These are phyloP conservation scores for Barnardius zonarius DNA, from an alignment of 2,113 vertebrate species.

Conservation along the genomic window DNA sequence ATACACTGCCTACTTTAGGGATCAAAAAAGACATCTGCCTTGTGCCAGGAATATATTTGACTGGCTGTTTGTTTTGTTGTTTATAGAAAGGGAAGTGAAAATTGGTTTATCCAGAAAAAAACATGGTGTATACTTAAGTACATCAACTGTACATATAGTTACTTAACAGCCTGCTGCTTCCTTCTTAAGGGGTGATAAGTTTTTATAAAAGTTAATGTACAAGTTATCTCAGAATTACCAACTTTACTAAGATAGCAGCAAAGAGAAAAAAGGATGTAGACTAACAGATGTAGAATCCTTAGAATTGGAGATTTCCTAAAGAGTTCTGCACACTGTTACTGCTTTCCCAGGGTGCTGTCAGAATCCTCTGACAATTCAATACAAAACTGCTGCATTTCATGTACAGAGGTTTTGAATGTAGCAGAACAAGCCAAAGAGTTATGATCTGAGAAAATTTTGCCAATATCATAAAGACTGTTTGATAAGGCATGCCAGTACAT, in stretches of 20 bases:
- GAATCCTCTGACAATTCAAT: background rate
- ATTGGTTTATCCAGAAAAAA: background rate
- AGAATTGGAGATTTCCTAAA: background rate
- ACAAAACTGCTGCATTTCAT: background rate
- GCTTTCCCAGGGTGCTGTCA: background rate
- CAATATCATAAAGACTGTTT: background rate
- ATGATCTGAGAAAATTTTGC: background rate
- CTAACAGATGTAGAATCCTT: background rate
- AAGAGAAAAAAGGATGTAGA: background rate
- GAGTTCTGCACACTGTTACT: background rate
- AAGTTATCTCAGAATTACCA: background rate
- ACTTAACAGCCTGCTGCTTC: background rate
- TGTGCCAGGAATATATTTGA: background rate
- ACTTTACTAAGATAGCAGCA: background rate
- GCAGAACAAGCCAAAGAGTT: background rate
- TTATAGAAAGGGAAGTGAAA: background rate
- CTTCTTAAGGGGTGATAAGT: background rate
- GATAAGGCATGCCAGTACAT: background rate
- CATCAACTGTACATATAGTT: background rate
- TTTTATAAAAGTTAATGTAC: background rate
- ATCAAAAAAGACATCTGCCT: background rate
- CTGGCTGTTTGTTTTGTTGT: background rate
- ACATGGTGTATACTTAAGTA: background rate
- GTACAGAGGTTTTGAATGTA: background rate
- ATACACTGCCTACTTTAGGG: background rate